Evolutionary conservation across 2,888 invertebrate species (phyloP), one percentile per base, ranked within the genome.

Genomic region (Microctonus hyperodae): DNA sequence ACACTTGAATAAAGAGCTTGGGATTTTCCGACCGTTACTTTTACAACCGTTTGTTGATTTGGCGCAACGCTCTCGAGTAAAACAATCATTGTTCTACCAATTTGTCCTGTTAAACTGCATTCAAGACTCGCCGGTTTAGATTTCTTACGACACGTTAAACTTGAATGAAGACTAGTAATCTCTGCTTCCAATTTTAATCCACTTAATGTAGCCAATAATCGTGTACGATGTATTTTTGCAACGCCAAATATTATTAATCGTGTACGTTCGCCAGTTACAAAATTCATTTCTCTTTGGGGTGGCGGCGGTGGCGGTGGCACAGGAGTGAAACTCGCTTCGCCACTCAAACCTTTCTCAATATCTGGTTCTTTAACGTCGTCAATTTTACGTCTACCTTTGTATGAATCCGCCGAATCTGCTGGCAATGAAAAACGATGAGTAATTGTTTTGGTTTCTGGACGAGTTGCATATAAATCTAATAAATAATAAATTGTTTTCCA

Each of bases 401-500:
- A 89, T 69, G 90, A 89, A 65, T 92, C 94, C 0, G 90, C 89
- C 9, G 90, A 86, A 72, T 92, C 92, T 2, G 88, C 88, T 5
- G 89, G 90, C 72, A 92, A 88, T 0, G 92, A 92, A 79, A 92
- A 90, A 87, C 91, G 87, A 82, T 93, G 93, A 33, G 91, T 90
- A 53, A 97, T 92, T 0, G 96, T 97, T 85, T 97, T 97, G 0
- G 96, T 94, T 80, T 97, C 97, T 0, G 97, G 96, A 90, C 95
- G 94, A 58, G 94, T 95, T 6, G 96, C 96, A 81, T 98, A 98
- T 61, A 97, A 85, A 79, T 97, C 96, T 64, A 98, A 86, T 69
- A 98, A 87, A 82, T 95, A 92, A 83, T 96, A 96, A 73, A 98
- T 92, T 0, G 96, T 97, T 80, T 94, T 92, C 97, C 97, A 98